Conservation (phyloP, 1,140 invertebrate species). For the Zeugodacus cucurbitae region DNA sequence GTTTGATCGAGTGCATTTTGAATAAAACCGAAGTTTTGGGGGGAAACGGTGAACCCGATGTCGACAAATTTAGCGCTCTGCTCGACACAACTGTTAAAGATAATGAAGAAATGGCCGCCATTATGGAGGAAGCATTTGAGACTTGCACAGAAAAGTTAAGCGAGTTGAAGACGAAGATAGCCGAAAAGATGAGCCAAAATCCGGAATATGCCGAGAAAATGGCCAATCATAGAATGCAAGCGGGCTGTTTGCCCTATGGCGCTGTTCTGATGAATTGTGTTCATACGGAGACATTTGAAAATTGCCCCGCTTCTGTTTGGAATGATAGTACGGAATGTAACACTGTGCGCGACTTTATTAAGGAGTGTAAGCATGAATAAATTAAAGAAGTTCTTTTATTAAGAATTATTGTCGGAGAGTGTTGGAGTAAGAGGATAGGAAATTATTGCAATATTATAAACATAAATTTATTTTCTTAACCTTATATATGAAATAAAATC, state of each 20-base stretch:
- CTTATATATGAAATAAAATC: no score
- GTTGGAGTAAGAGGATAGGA: no score
- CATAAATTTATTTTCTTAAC: no score
- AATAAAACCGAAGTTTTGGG: not conserved
- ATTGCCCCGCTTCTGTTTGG: constrained; percentile 35
- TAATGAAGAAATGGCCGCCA: not conserved
- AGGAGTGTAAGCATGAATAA: constrained; percentile 22
- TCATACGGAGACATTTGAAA: constrained; percentile 28
- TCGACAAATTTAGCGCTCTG: not conserved
- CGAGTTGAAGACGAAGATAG: not conserved
- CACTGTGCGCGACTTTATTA: not conserved
- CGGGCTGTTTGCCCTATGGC: not conserved
- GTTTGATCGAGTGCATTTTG: not conserved
- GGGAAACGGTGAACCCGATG: not conserved
- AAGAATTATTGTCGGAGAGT: not conserved
- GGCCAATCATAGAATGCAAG: not conserved
- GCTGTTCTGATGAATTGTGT: constrained; percentile 17
- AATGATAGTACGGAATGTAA: constrained; percentile 33
- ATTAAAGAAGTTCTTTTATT: not conserved
- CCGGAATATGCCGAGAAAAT: not conserved
- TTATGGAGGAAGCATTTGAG: not conserved
- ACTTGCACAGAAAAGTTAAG: not conserved
- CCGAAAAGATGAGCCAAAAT: not conserved
- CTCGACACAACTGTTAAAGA: not conserved
- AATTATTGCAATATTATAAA: no score